A percentile compares a stretch with the other conserved stretches of the same genome.
These are phyloP conservation scores for Coecobrya sp. DNA, from an alignment of 2,888 invertebrate genomes.

Conservation along the genomic window DNA sequence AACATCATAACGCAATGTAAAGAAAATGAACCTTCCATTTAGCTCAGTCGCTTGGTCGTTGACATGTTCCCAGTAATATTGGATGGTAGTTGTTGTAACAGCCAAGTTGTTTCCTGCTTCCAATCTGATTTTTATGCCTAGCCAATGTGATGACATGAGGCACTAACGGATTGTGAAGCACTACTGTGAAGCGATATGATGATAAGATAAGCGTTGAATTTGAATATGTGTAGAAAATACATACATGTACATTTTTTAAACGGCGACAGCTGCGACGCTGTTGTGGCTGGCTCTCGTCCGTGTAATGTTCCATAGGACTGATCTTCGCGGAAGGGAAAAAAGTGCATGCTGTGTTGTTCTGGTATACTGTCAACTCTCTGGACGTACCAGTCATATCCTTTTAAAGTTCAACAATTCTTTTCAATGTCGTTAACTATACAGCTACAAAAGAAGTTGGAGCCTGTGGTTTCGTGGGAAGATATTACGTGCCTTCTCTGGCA, in stretches of 20 bases:
- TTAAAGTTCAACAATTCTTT: not conserved
- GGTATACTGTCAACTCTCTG: not conserved
- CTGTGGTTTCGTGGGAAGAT: conserved; percentile 68
- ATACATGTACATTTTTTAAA: not conserved
- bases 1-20: too few relatives aligned
- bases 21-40: too few relatives aligned
- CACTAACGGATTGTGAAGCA: too few relatives aligned
- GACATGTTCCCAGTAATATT: too few relatives aligned
- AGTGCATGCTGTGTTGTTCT: not conserved
- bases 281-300: not conserved
- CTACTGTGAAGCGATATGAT: too few relatives aligned
- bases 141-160: too few relatives aligned
- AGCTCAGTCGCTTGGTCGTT: too few relatives aligned
- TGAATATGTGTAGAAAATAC: not conserved
- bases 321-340: not conserved
- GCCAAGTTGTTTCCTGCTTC: too few relatives aligned
- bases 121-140: too few relatives aligned
- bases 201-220: not conserved
- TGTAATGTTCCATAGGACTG: not conserved
- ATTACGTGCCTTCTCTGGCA: conserved; percentile 72
- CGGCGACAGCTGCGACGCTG: not conserved
- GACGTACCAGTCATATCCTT: not conserved
- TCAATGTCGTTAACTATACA: conserved; percentile 35
- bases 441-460: conserved; percentile 44
- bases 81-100: too few relatives aligned